Evolutionary conservation across 2,113 vertebrate species (phyloP), one percentile per base, ranked within the genome.

Genomic region (Hippocampus barbouri): DNA sequence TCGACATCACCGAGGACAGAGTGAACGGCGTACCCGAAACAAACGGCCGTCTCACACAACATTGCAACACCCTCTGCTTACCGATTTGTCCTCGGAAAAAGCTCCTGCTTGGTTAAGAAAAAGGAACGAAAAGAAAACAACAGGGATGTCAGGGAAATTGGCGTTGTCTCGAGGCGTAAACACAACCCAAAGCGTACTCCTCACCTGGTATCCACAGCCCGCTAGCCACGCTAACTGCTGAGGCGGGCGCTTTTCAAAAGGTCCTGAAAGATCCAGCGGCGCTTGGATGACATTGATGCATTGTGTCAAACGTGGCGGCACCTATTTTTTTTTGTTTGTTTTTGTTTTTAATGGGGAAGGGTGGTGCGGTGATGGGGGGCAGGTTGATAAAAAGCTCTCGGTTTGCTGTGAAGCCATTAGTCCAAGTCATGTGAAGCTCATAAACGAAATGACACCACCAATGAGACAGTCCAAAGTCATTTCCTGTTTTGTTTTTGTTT

Each of bases 191-290:
- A 66, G 41, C 14, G 41, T 7, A 47, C 27, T 43, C 23, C 73
- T 40, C 68, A n/a, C 65, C 72, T 40, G 69, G 60, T 68, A 66
- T 59, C 69, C 65, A 78, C 75, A 53, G 78, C 77, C 70, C 65
- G 73, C 66, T 18, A 73, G 79, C 69, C 81, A 80, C 80, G 80
- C 78, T 80, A 78, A 91, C 79, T 92, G 92, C 91, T 93, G 91
- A 92, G 87, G 68, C 69, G 72, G 23, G n/a, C 73, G 56, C 76
- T 82, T 80, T 77, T 69, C 90, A 88, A 91, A 92, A 89, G 75
- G 86, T 81, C 84, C 83, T 90, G 92, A 93, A 93, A 89, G 78
- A 80, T 92, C 91, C 87, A 91, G 92, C 76, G 90, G 79, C 80
- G 79, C 41, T 61, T 86, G 86, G 89, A 91, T 80, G 79, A 79